Conservation (phyloP, 2,888 invertebrate genomes). For the Polyploca ridens region DNA sequence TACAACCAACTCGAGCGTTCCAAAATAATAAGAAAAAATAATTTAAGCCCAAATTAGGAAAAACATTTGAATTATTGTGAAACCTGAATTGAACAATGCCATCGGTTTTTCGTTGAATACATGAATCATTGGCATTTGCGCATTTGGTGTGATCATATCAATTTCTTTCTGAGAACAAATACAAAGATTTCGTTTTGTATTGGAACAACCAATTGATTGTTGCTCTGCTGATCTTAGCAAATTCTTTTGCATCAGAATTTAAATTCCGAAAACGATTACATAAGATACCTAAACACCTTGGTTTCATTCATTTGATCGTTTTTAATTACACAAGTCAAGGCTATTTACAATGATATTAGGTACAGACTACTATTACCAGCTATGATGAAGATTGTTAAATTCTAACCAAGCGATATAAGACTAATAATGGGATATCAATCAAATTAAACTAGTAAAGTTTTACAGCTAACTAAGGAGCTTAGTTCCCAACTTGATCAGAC, state of each 20-base stretch:
- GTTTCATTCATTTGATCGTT: background rate
- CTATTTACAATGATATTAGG: background rate
- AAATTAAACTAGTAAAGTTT: background rate
- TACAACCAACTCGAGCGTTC: background rate
- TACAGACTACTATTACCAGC: no score
- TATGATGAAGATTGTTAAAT: no score
- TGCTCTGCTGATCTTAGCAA: background rate
- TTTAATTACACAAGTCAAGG: background rate
- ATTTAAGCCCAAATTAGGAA: background rate
- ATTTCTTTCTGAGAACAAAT: background rate
- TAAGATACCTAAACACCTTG: no score
- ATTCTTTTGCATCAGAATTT: background rate
- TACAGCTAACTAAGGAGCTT: background rate
- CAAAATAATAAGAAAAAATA: background rate
- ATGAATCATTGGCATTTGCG: background rate
- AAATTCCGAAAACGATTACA: background rate
- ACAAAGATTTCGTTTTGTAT: background rate
- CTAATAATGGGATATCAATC: background rate
- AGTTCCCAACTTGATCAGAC: background rate
- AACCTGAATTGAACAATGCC: conserved; percentile 10
- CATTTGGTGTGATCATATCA: background rate
- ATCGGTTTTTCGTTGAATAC: background rate
- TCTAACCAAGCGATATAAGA: no score
- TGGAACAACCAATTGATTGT: background rate
- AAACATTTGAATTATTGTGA: background rate